Base-by-base conservation (phyloP, 2,888 invertebrate species). In the Parnassius mnemosyne region DNA sequence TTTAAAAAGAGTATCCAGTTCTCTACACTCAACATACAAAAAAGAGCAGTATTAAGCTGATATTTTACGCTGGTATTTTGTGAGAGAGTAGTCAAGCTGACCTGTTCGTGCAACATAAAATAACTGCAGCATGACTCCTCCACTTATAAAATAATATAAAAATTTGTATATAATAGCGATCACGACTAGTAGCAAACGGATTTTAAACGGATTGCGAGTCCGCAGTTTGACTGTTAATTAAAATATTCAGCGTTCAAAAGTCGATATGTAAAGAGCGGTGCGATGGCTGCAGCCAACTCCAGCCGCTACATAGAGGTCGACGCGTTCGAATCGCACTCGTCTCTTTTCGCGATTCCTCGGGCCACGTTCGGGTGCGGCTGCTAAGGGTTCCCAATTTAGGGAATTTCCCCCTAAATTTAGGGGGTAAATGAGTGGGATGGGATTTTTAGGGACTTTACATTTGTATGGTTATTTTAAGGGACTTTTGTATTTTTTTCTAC, bases 231-330 rank as follows among this genome's bases (percentile, higher is more conserved):
- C 47, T 13, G 16, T 59, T 59, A 58, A 46, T 58, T 58, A 46
- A 11, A 10, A 50, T 50, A 53, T 53, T 34, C 41, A n/a, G 20
- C 53, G n/a, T 60, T 49, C 53, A n/a, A 42, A 60, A 43, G 53
- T 53, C 60, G 53, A 60, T 41, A 47, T 43, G 59, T 42, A 25
- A 16, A 13, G 53, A 53, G 16, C 41, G 9, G 53, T 2, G n/a
- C 20, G 58, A 3, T 10, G 47, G n/a, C 11, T 42, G 46, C 34
- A 13, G 25, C 43, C 41, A 25, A 51, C 47, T 47, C 13, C 9
- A 16, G 11, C 10, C 2, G 9, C 25, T 25, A 25, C 25, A 11
- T 43, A 43, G 11, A n/a, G 13, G 16, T n/a, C 53, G 41, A 9
- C 12, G 34, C 16, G 53, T 12, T 41, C n/a, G 41, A n/a, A 20